phyloP scores from a whole-genome alignment of 1,140 invertebrate species.

The Drosophila asahinai region DNA sequence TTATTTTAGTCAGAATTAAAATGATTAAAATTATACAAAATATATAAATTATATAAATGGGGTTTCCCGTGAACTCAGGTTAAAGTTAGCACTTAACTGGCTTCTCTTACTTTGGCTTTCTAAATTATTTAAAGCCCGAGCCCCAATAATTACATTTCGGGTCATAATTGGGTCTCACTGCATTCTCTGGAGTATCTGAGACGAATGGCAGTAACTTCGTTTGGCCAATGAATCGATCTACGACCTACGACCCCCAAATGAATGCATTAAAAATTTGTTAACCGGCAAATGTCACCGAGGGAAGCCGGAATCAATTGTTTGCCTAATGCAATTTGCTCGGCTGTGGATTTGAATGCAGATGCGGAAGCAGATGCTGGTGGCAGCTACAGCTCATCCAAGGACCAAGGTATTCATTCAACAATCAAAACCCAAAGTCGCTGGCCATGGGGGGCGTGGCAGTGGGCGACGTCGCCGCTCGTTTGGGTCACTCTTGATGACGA shows the following conservation, averaged over 20 bases:
- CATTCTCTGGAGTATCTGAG: slow-evolving; percentile 16
- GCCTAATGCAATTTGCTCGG: slow-evolving; percentile 70
- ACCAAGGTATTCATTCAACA: slow-evolving; percentile 70
- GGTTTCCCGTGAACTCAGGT: no score
- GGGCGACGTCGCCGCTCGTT: slow-evolving; percentile 51
- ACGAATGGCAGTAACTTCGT: slow-evolving; percentile 43
- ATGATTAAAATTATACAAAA: no score
- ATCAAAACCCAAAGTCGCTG: slow-evolving; percentile 61
- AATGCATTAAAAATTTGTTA: slow-evolving; percentile 68
- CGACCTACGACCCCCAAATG: slow-evolving; percentile 30
- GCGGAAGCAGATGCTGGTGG: slow-evolving; percentile 5
- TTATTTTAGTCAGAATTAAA: no score
- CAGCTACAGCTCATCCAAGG: background rate
- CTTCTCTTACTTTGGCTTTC: no score
- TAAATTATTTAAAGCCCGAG: background rate
- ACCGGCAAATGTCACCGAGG: slow-evolving; percentile 23
- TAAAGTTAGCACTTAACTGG: no score
- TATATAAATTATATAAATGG: no score
- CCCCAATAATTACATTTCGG: slow-evolving; percentile 8
- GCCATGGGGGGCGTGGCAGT: slow-evolving; percentile 19
- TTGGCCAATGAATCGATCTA: slow-evolving; percentile 49
- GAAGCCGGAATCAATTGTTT: slow-evolving; percentile 61
- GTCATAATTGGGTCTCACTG: slow-evolving; percentile 23
- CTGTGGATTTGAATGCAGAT: slow-evolving; percentile 20
- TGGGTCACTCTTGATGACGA: slow-evolving; percentile 68